Conservation (phyloP, 2,113 vertebrate species). For the Nyctereutes procyonoides region DNA sequence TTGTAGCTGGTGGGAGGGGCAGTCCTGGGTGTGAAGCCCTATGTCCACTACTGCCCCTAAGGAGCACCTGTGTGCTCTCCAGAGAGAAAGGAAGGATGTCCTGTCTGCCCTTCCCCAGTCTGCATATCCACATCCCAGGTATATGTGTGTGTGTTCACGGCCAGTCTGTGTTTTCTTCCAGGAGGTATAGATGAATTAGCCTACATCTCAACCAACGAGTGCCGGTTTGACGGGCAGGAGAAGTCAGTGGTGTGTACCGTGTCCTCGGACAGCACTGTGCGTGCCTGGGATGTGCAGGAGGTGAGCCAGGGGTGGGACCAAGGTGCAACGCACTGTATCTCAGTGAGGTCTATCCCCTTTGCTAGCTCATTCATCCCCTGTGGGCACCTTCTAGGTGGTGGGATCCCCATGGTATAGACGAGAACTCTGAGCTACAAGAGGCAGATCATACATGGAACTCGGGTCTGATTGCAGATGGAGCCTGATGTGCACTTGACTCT, state of each 20-base stretch:
- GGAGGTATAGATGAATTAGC: conserved; percentile 85
- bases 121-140: not conserved
- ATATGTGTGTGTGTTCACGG: not conserved
- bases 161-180: conserved; percentile 75
- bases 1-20: not conserved
- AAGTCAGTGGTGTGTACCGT: conserved; percentile 85
- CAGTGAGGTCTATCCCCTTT: not conserved
- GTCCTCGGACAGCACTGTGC: conserved; percentile 86
- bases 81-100: not conserved
- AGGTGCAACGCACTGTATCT: not conserved
- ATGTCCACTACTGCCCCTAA: rapidly evolving
- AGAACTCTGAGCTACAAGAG: not conserved
- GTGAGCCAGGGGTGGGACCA: conserved; percentile 68
- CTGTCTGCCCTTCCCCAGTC: not conserved
- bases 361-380: not conserved
- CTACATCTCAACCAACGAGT: conserved; percentile 82
- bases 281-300: conserved; percentile 88
- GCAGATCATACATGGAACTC: not conserved
- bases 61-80: not conserved
- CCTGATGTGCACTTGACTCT: not conserved
- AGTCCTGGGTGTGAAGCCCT: not conserved
- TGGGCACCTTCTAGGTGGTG: not conserved
- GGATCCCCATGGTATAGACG: not conserved
- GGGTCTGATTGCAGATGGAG: not conserved
- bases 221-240: conserved; percentile 75